Percentiles rank a stretch among this genome's conserved stretches.
Evolutionary conservation across 2,888 invertebrate genomes (phyloP).

Genomic region (Brachycybe producta): DNA sequence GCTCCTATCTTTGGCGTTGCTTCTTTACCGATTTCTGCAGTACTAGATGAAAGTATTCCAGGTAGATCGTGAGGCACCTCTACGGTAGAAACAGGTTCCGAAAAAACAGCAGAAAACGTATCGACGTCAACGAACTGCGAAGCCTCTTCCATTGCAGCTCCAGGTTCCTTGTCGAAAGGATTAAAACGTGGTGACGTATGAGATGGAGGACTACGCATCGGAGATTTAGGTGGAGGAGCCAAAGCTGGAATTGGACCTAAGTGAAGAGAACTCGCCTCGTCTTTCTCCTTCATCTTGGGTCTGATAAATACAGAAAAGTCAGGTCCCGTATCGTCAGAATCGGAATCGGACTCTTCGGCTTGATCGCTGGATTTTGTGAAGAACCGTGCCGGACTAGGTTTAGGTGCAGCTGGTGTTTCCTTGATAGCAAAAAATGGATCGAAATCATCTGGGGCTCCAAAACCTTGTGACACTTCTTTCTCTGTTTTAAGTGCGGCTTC

Average conservation of each 20-base stretch:
- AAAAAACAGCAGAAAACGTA: slow-evolving; percentile 23
- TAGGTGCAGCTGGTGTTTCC: slow-evolving; percentile 54
- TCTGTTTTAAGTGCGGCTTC: too few relatives aligned
- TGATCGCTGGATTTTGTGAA: not conserved
- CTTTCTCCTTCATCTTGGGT: slow-evolving; percentile 26
- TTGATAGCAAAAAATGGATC: slow-evolving; percentile 52
- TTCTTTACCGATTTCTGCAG: slow-evolving; percentile 30
- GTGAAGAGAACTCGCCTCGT: slow-evolving; percentile 11
- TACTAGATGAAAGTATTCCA: slow-evolving; percentile 29
- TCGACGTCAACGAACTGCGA: slow-evolving; percentile 13
- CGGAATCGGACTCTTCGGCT: slow-evolving; percentile 32
- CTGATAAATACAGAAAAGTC: slow-evolving; percentile 68
- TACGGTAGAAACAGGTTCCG: slow-evolving; percentile 37
- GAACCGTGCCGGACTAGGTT: slow-evolving; percentile 49
- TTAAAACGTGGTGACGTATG: slow-evolving; percentile 28
- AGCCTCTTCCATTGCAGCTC: not conserved
- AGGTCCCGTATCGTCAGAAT: slow-evolving; percentile 56
- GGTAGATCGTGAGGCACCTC: slow-evolving; percentile 30
- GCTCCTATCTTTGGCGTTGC: slow-evolving; percentile 30
- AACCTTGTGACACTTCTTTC: slow-evolving; percentile 34
- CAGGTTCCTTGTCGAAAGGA: slow-evolving; percentile 30
- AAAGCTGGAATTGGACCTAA: slow-evolving; percentile 20
- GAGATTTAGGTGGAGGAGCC: slow-evolving; percentile 46
- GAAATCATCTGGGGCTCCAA: slow-evolving; percentile 53
- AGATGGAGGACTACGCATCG: slow-evolving; percentile 33